These are phyloP conservation scores for Euthynnus affinis DNA, from an alignment of 2,797 vertebrate genomes.

Conservation along the genomic window DNA sequence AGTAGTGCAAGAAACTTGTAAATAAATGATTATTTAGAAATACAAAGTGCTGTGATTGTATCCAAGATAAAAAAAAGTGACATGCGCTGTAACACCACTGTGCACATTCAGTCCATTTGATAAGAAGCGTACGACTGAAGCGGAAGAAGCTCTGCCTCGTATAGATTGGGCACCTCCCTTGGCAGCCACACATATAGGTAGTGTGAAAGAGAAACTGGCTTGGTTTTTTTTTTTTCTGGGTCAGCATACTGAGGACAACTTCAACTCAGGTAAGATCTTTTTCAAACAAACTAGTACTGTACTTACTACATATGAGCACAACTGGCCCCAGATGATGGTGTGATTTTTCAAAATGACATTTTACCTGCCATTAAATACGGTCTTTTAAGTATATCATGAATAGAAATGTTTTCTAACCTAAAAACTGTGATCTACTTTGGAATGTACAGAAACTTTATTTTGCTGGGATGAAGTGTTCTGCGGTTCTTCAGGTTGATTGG, in stretches of 20 bases:
- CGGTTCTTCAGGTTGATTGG: no score
- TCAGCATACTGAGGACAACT: background rate
- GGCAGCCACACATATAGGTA: background rate
- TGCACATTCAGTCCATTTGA: no score
- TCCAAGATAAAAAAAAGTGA: background rate
- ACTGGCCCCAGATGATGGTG: background rate
- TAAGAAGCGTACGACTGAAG: background rate
- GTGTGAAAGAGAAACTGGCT: background rate
- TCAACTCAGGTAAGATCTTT: conserved; percentile 20
- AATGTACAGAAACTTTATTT: no score
- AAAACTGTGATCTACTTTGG: no score
- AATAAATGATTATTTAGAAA: conserved; percentile 77
- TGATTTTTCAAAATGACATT: background rate
- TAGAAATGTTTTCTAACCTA: no score
- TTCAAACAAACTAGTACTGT: background rate
- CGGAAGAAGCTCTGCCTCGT: background rate
- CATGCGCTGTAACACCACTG: background rate
- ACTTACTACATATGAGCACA: background rate
- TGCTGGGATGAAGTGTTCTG: no score
- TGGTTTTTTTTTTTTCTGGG: background rate
- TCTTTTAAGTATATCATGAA: no score
- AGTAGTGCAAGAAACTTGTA: conserved; percentile 70
- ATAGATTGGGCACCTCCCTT: background rate
- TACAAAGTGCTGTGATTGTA: background rate
- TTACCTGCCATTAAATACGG: background rate